Conservation (phyloP, 2,113 vertebrate genomes). For the Planiliza haematocheilus region DNA sequence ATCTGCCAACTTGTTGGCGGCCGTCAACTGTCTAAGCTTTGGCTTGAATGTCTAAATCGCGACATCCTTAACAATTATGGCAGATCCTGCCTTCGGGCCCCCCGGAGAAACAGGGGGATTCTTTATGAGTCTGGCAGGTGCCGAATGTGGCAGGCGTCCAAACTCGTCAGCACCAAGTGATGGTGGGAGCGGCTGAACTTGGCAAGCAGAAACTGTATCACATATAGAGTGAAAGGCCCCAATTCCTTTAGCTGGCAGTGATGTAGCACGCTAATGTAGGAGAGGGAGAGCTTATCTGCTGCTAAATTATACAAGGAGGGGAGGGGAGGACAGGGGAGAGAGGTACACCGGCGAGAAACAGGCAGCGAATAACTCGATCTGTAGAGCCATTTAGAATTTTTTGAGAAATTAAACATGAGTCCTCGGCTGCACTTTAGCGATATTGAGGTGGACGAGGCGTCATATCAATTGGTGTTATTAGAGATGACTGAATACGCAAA, state of each 20-base stretch:
- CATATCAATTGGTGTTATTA: constrained; percentile 54
- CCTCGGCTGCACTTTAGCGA: constrained; percentile 38
- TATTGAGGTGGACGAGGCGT: constrained; percentile 55
- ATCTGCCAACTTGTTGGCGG: constrained; percentile 74
- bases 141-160: constrained; percentile 70
- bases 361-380: constrained; percentile 26
- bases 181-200: constrained; percentile 57
- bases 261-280: constrained; percentile 56
- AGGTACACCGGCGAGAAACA: constrained; percentile 18
- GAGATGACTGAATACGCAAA: constrained; percentile 50
- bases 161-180: constrained; percentile 59
- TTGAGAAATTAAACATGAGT: constrained; percentile 43
- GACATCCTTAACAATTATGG: constrained; percentile 75
- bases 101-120: constrained; percentile 69
- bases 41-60: constrained; percentile 65
- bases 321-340: constrained; percentile 15
- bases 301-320: constrained; percentile 62
- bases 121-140: constrained; percentile 80
- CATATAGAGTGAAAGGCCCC: constrained; percentile 57
- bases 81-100: constrained; percentile 68
- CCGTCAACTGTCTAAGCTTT: constrained; percentile 65
- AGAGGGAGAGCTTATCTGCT: constrained; percentile 58
- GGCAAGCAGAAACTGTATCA: constrained; percentile 71
- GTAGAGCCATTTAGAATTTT: constrained; percentile 49
- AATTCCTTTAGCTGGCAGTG: constrained; percentile 62